Evolutionary conservation across 2,797 vertebrate genomes (phyloP).

Genomic region (Onychomys torridus): DNA sequence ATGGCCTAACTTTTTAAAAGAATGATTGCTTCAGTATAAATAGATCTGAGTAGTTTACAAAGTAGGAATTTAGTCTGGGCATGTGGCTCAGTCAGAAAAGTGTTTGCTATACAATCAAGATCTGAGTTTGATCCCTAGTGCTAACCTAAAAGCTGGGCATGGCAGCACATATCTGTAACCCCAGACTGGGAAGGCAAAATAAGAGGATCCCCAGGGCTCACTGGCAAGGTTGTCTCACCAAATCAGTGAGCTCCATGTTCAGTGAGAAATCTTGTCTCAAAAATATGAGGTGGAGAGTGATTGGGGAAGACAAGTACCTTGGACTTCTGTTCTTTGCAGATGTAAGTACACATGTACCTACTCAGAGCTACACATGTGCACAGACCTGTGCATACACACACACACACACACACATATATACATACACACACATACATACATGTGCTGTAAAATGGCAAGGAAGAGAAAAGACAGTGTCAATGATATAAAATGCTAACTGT

Average conservation of each 20-base stretch:
- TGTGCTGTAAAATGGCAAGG: neutral
- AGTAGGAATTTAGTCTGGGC: neutral
- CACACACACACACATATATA: neutral
- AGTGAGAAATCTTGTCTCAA: neutral
- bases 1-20: neutral
- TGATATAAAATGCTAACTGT: neutral
- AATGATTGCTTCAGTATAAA: slow-evolving; percentile 14
- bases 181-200: neutral
- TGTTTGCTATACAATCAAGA: too few species aligned
- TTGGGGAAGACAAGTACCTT: neutral
- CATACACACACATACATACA: neutral
- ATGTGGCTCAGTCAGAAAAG: neutral
- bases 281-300: neutral
- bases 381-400: neutral
- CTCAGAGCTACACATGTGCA: neutral
- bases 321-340: neutral
- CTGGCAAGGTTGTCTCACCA: neutral
- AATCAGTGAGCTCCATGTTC: neutral
- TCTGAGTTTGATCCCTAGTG: neutral
- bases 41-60: neutral
- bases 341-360: neutral
- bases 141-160: neutral
- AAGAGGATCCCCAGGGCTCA: neutral
- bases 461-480: neutral
- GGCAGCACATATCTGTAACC: neutral